phyloP scores from a whole-genome alignment of 1,140 invertebrate genomes.

The Lutraria rhynchaena region DNA sequence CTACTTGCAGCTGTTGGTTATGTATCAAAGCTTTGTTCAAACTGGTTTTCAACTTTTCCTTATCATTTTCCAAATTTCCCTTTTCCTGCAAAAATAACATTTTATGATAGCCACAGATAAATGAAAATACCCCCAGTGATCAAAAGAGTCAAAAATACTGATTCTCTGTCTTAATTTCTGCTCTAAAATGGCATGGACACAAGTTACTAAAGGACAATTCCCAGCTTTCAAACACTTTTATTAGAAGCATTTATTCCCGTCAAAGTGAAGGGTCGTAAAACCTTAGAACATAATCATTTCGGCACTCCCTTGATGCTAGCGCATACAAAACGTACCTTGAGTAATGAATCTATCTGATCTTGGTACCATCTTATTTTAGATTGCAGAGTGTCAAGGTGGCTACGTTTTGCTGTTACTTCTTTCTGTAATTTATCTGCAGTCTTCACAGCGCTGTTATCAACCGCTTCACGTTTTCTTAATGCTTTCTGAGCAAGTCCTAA shows the following conservation, averaged over 20 bases:
- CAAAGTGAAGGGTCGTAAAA: too few species aligned
- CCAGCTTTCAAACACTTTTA: too few species aligned
- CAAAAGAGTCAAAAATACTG: too few species aligned
- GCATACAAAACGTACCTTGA: conserved; percentile 6
- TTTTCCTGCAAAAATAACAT: conserved; percentile 70
- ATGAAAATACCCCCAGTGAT: too few species aligned
- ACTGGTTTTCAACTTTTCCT: conserved; percentile 73
- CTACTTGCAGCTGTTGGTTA: conserved; percentile 71
- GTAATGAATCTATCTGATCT: conserved; percentile 66
- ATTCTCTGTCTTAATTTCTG: too few species aligned
- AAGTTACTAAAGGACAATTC: too few species aligned
- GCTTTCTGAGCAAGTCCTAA: conserved; percentile 75
- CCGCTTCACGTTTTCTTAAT: conserved; percentile 72
- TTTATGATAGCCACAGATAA: too few species aligned
- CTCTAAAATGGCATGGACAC: too few species aligned
- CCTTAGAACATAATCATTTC: too few species aligned
- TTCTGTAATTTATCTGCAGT: conserved; percentile 80
- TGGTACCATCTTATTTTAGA: conserved; percentile 76
- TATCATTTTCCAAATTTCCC: conserved; percentile 71
- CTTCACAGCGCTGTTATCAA: conserved; percentile 78
- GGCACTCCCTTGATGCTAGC: too few species aligned
- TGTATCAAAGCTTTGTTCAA: conserved; percentile 72
- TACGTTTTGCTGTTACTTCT: conserved; percentile 78
- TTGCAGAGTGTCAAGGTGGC: conserved; percentile 75
- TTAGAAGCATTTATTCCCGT: too few species aligned